phyloP scores from a whole-genome alignment of 2,113 vertebrate genomes.

The Donacobius atricapilla region DNA sequence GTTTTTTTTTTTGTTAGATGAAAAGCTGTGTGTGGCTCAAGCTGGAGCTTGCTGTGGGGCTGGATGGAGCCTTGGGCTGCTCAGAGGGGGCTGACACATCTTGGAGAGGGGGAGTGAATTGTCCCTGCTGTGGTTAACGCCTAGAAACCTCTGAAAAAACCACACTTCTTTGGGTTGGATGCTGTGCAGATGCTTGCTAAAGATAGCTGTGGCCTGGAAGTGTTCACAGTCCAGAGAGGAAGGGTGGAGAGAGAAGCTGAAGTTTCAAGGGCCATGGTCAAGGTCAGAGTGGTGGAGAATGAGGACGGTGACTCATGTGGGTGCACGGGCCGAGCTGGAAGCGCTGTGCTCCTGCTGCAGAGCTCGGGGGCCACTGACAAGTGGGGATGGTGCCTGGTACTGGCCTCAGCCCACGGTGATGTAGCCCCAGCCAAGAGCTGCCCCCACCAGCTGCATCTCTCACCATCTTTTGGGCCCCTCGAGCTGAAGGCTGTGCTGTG shows the following conservation, averaged over 20 bases:
- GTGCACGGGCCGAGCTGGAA: background rate
- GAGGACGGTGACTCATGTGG: background rate
- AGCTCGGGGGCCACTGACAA: background rate
- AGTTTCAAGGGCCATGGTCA: background rate
- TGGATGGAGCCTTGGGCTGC: background rate
- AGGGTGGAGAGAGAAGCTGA: slow-evolving; percentile 10
- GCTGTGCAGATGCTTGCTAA: background rate
- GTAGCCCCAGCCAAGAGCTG: background rate
- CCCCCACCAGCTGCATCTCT: background rate
- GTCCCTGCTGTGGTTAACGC: background rate
- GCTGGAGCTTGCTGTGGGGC: background rate
- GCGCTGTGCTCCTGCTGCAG: background rate
- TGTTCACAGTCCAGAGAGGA: slow-evolving; percentile 13
- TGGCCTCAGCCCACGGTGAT: background rate
- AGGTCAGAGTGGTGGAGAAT: background rate
- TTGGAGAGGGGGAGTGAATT: background rate
- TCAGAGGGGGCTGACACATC: background rate
- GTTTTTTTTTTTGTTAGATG: background rate
- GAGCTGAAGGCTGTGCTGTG: background rate
- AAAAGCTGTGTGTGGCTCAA: background rate
- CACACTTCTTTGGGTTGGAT: background rate
- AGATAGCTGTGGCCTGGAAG: slow-evolving; percentile 15
- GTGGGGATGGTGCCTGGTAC: background rate
- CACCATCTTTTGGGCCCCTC: background rate
- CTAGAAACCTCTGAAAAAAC: slow-evolving; percentile 5